These are phyloP conservation scores for Nezara viridula DNA, from an alignment of 2,888 invertebrate genomes.

Conservation along the genomic window DNA sequence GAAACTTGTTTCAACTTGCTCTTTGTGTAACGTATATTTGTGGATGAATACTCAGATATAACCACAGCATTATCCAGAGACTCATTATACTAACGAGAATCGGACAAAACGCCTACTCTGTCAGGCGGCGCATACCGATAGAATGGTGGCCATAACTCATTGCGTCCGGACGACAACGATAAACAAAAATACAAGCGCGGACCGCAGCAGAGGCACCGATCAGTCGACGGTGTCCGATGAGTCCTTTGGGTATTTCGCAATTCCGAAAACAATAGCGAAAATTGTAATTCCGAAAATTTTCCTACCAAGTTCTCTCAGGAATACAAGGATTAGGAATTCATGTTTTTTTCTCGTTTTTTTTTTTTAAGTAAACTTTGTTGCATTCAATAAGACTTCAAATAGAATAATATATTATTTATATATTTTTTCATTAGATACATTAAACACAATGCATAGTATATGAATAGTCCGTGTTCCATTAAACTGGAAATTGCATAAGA, in stretches of 20 bases:
- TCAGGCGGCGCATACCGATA: background rate
- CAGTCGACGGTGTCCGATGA: background rate
- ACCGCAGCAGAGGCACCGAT: background rate
- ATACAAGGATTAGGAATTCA: too few species aligned
- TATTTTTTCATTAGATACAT: too few species aligned
- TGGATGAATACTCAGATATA: background rate
- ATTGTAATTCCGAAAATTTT: background rate
- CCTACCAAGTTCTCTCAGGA: too few species aligned
- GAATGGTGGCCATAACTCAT: background rate
- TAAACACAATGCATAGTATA: too few species aligned
- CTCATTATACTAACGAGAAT: background rate
- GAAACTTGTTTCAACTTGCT: too few species aligned
- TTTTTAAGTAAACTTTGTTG: too few species aligned
- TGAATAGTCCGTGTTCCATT: too few species aligned
- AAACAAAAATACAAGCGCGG: conserved; percentile 5
- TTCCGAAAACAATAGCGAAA: background rate
- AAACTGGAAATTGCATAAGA: too few species aligned
- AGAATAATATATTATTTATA: too few species aligned
- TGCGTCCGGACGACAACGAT: background rate
- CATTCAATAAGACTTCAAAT: too few species aligned
- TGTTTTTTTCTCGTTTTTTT: too few species aligned
- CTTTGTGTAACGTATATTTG: background rate
- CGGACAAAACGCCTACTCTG: background rate
- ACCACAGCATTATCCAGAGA: background rate
- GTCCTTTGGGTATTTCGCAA: background rate